These are phyloP conservation scores for Flexamia atlantica DNA, from an alignment of 2,888 invertebrate genomes.

Conservation along the genomic window DNA sequence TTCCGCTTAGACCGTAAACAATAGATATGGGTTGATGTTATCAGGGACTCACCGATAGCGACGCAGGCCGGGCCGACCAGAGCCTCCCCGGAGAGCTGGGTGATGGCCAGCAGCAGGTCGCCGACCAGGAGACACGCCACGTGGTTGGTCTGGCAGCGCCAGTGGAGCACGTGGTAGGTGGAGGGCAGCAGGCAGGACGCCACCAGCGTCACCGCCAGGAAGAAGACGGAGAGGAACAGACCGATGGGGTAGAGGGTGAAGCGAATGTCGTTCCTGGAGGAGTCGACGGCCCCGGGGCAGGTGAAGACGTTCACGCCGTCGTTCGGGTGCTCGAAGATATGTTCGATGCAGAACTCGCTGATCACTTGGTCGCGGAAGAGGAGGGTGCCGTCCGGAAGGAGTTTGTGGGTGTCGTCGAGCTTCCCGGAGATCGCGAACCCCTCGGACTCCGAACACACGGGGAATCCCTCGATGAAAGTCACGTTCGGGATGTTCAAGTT, in stretches of 20 bases:
- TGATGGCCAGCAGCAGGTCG: constrained; percentile 87
- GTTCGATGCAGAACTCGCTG: constrained; percentile 75
- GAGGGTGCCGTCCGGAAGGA: constrained; percentile 74
- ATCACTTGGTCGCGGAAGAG: constrained; percentile 74
- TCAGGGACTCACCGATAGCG: constrained; percentile 83
- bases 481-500: constrained; percentile 69
- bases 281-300: constrained; percentile 74
- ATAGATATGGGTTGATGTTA: too few species aligned
- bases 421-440: constrained; percentile 76
- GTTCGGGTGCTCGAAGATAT: constrained; percentile 72
- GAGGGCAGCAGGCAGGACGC: constrained; percentile 89
- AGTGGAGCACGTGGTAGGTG: constrained; percentile 91
- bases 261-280: constrained; percentile 74
- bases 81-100: constrained; percentile 83
- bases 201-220: constrained; percentile 88
- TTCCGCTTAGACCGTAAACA: too few species aligned
- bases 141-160: constrained; percentile 93
- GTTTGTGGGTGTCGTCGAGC: constrained; percentile 73
- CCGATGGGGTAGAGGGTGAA: constrained; percentile 88
- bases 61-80: constrained; percentile 82
- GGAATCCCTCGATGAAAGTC: constrained; percentile 77
- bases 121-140: constrained; percentile 90
- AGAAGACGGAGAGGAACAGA: constrained; percentile 88
- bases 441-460: constrained; percentile 75
- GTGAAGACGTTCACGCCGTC: constrained; percentile 78